Percentiles rank a stretch among this genome's conserved stretches.
phyloP scores from a whole-genome alignment of 2,888 invertebrate species.

The Caenorhabditis sp. region DNA sequence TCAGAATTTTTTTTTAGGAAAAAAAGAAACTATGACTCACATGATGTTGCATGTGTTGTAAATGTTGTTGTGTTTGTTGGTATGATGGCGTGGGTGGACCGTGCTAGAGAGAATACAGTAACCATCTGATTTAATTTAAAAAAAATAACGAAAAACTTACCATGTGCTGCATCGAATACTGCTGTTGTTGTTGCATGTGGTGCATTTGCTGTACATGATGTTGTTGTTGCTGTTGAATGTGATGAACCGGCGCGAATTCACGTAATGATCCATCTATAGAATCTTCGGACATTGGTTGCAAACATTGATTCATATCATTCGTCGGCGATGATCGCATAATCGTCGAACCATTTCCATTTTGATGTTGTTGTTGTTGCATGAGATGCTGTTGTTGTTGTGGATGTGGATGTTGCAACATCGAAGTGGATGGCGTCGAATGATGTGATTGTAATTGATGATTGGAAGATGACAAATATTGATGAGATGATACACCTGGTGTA shows the following conservation, averaged over 20 bases:
- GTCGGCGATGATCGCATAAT: slow-evolving; percentile 32
- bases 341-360: slow-evolving; percentile 4
- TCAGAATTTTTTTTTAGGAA: background rate
- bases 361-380: background rate
- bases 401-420: slow-evolving; percentile 16
- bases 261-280: slow-evolving; percentile 7
- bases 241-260: slow-evolving; percentile 3
- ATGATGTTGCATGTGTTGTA: slow-evolving; percentile 33
- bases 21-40: slow-evolving; percentile 9
- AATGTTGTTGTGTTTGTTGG: slow-evolving; percentile 18
- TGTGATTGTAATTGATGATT: slow-evolving; percentile 5
- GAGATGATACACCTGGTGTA: slow-evolving; percentile 2
- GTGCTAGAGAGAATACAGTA: background rate
- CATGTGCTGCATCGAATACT: slow-evolving; percentile 24
- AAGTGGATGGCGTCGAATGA: slow-evolving; percentile 13
- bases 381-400: background rate
- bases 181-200: slow-evolving; percentile 4
- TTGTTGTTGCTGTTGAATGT: slow-evolving; percentile 30
- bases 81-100: slow-evolving; percentile 17
- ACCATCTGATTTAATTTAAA: background rate
- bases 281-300: slow-evolving; percentile 31
- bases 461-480: slow-evolving; percentile 15
- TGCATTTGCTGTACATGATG: slow-evolving; percentile 21
- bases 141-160: background rate
- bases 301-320: slow-evolving; percentile 31